Percentiles rank a stretch among this genome's conserved stretches.
Conservation (phyloP, 1,140 invertebrate species). For the Paralvinella palmiformis region DNA sequence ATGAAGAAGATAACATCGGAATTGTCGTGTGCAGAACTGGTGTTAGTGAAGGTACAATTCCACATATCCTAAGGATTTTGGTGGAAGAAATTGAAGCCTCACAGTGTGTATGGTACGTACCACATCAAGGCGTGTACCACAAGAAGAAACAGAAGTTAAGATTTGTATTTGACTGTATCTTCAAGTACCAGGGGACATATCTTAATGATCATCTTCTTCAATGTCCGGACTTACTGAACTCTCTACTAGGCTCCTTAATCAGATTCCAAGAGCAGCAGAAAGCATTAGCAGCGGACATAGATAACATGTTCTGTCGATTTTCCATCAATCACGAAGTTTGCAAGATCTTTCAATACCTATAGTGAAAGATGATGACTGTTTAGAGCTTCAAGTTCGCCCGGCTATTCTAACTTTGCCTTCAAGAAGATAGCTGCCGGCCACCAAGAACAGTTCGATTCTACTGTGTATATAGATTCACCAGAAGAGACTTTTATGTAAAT, state of each 20-base stretch:
- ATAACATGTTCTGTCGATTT: conserved; percentile 26
- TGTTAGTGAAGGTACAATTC: too few species aligned
- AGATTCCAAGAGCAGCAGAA: conserved; percentile 24
- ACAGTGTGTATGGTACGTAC: conserved; percentile 30
- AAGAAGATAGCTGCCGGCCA: conserved; percentile 15
- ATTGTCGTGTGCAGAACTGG: too few species aligned
- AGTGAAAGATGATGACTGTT: conserved; percentile 23
- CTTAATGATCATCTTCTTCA: conserved; percentile 28
- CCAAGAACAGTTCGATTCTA: background rate
- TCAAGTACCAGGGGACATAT: conserved; percentile 24
- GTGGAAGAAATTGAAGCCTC: too few species aligned
- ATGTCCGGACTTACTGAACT: conserved; percentile 44
- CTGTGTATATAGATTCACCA: conserved; percentile 25
- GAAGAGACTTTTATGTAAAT: conserved; percentile 21
- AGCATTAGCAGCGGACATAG: conserved; percentile 23
- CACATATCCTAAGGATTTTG: too few species aligned
- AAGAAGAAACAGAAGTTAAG: conserved; percentile 21
- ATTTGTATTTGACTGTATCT: conserved; percentile 26
- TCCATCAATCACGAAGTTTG: conserved; percentile 14
- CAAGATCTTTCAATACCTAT: conserved; percentile 20
- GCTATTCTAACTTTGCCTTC: conserved; percentile 18
- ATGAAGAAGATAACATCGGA: too few species aligned
- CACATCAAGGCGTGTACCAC: conserved; percentile 24
- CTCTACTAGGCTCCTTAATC: conserved; percentile 24
- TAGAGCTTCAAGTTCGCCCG: conserved; percentile 23